phyloP scores from a whole-genome alignment of 2,113 vertebrate genomes.

The Nicator chloris region DNA sequence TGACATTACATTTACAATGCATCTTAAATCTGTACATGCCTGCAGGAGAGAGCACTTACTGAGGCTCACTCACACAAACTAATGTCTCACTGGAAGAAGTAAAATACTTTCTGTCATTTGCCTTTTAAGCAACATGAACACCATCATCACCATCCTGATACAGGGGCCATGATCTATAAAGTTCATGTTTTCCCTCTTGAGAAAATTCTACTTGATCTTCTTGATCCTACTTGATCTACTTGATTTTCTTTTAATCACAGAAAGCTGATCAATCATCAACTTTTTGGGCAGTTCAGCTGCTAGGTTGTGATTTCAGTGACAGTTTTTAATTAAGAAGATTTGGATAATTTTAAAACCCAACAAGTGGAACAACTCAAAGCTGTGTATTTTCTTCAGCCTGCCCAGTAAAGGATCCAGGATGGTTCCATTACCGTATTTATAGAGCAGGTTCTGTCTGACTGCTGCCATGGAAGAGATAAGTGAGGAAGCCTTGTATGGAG shows the following conservation, averaged over 20 bases:
- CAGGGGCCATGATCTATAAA: neutral
- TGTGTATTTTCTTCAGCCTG: neutral
- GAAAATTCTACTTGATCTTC: neutral
- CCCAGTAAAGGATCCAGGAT: neutral
- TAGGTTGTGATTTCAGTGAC: neutral
- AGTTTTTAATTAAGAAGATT: neutral
- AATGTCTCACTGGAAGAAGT: neutral
- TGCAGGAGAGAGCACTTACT: neutral
- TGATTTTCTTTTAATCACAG: neutral
- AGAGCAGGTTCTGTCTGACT: slow-evolving; percentile 87
- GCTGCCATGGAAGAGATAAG: slow-evolving; percentile 90
- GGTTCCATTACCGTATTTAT: slow-evolving; percentile 85
- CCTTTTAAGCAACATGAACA: neutral
- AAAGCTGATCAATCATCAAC: neutral
- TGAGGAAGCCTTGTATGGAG: slow-evolving; percentile 82
- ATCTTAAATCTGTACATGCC: neutral
- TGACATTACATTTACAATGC: neutral
- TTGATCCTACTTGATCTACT: neutral
- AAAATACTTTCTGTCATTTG: neutral
- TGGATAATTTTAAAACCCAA: neutral
- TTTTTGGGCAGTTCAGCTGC: neutral
- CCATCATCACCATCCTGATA: neutral
- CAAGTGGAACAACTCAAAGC: neutral
- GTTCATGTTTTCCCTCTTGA: neutral
- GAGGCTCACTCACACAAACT: neutral